phyloP scores from a whole-genome alignment of 2,888 invertebrate species.

The Eledone cirrhosa region DNA sequence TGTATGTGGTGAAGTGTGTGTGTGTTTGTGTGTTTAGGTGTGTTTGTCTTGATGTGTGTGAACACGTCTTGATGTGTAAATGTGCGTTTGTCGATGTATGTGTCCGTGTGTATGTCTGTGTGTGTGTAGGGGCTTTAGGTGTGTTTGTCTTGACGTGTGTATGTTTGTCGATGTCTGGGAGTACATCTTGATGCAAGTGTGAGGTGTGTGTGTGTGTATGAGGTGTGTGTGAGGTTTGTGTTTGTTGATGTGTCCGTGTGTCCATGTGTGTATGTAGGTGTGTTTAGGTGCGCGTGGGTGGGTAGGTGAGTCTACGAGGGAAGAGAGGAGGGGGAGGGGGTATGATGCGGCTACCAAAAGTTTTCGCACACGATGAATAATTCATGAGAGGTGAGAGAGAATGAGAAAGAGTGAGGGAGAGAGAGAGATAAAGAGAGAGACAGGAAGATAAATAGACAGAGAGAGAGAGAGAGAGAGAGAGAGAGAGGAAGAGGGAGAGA shows the following conservation, averaged over 20 bases:
- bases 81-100: neutral
- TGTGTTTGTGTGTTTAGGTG: neutral
- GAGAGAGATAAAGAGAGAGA: too few species aligned
- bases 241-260: too few species aligned
- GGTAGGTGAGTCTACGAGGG: too few species aligned
- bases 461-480: neutral
- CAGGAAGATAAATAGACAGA: too few species aligned
- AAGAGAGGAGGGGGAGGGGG: too few species aligned
- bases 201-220: neutral
- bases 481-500: neutral
- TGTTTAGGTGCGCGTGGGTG: neutral
- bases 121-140: neutral
- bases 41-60: neutral
- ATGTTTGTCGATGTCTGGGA: neutral
- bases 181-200: neutral
- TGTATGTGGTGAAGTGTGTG: too few species aligned
- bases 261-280: neutral
- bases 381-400: too few species aligned
- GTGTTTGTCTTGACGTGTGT: neutral
- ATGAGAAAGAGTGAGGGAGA: too few species aligned
- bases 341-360: too few species aligned
- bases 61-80: neutral
- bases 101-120: neutral
- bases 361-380: too few species aligned
- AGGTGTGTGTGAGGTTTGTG: neutral